Conservation (phyloP, 2,888 invertebrate species). For the Eupithecia centaureata region DNA sequence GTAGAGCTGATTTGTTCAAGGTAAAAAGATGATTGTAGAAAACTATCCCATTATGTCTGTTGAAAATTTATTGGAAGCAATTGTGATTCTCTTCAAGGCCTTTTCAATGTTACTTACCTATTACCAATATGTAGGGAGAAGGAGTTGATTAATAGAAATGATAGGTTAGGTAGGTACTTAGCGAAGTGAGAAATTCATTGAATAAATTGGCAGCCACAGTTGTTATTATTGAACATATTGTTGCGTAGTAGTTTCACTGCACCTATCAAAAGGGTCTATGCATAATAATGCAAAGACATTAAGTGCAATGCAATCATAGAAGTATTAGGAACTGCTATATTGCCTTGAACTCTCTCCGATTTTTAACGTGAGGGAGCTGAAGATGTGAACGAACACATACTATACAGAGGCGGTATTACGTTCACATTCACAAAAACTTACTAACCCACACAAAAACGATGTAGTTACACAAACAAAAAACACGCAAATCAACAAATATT, state of each 20-base stretch:
- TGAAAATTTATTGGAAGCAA: constrained; percentile 14
- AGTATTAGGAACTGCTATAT: too few species aligned
- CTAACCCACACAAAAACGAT: too few species aligned
- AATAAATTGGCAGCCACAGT: constrained; percentile 23
- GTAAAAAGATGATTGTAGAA: neutral
- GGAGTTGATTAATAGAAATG: neutral
- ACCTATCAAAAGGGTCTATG: neutral
- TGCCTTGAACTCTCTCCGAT: too few species aligned
- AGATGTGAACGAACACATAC: too few species aligned
- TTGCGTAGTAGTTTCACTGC: neutral
- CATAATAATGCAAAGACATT: neutral
- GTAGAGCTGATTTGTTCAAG: constrained; percentile 1
- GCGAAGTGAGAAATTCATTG: constrained; percentile 8
- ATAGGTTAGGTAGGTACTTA: constrained; percentile 2
- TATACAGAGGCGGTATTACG: too few species aligned
- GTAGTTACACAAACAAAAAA: too few species aligned
- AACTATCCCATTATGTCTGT: neutral
- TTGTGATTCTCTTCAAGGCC: constrained; percentile 20
- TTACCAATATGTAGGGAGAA: neutral
- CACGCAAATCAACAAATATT: too few species aligned
- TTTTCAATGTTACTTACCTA: constrained; percentile 16
- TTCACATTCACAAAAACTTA: too few species aligned
- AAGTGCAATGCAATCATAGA: too few species aligned
- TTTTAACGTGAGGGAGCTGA: too few species aligned
- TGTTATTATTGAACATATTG: constrained; percentile 1